Percentiles rank a stretch among this genome's conserved stretches.
These are phyloP conservation scores for Ophion costatus DNA, from an alignment of 2,888 invertebrate genomes.

Conservation along the genomic window DNA sequence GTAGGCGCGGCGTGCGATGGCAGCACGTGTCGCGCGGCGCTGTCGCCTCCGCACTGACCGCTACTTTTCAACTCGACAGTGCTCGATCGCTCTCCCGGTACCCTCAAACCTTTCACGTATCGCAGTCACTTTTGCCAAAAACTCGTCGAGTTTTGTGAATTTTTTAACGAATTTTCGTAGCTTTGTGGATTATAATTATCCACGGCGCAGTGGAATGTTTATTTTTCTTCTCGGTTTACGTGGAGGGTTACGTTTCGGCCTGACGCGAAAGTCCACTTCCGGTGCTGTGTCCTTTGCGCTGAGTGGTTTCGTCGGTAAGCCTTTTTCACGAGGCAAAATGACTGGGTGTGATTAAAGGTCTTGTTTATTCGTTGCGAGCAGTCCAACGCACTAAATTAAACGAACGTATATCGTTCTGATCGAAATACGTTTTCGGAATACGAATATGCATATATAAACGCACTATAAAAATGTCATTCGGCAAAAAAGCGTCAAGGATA, in stretches of 20 bases:
- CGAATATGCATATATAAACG: constrained; percentile 13
- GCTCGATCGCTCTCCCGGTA: background rate
- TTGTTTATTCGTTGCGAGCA: background rate
- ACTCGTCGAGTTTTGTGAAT: too few species aligned
- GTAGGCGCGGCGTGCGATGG: background rate
- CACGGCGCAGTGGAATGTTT: too few species aligned
- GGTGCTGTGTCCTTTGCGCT: too few species aligned
- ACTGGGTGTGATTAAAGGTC: too few species aligned
- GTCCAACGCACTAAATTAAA: background rate
- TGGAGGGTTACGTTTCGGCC: too few species aligned
- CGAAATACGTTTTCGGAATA: background rate
- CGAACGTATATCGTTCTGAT: background rate
- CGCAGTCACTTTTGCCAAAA: background rate
- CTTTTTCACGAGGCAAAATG: too few species aligned
- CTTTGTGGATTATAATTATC: background rate
- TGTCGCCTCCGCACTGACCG: background rate
- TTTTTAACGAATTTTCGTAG: background rate
- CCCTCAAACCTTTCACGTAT: too few species aligned
- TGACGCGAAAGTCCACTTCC: too few species aligned
- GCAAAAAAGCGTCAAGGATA: constrained; percentile 23
- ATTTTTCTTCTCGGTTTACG: too few species aligned
- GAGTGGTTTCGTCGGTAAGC: too few species aligned
- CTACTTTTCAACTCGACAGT: background rate
- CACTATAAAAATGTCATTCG: constrained; percentile 28
- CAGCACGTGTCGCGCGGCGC: background rate